Percentiles rank a stretch among this genome's conserved stretches.
These are phyloP conservation scores for Erpetoichthys calabaricus DNA, from an alignment of 2,797 vertebrate genomes.

Conservation along the genomic window DNA sequence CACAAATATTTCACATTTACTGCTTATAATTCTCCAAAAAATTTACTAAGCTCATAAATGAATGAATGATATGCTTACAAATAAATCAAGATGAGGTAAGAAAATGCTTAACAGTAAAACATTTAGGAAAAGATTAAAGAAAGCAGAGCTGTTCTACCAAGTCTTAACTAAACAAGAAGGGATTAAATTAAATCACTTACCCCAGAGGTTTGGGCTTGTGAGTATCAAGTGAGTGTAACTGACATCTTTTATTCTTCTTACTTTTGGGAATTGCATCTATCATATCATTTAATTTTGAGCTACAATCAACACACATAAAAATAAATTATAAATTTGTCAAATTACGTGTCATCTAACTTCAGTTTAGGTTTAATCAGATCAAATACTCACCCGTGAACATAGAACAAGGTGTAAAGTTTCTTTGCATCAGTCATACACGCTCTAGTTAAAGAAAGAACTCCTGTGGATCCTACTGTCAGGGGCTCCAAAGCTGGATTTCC, in stretches of 20 bases:
- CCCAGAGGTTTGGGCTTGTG: conserved; percentile 94
- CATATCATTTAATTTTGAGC: conserved; percentile 87
- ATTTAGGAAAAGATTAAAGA: too few relatives aligned
- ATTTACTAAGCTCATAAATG: too few relatives aligned
- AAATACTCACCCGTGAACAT: conserved; percentile 77
- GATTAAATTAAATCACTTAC: conserved; percentile 50
- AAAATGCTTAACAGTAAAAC: too few relatives aligned
- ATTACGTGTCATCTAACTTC: background rate
- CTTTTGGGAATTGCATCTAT: conserved; percentile 97
- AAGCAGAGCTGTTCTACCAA: background rate
- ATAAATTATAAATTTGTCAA: background rate
- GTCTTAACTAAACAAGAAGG: conserved; percentile 15
- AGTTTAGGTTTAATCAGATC: background rate
- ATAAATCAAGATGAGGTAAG: too few relatives aligned
- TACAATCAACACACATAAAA: conserved; percentile 24
- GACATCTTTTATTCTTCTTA: conserved; percentile 97
- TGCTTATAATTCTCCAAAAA: too few relatives aligned
- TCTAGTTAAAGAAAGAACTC: conserved; percentile 76
- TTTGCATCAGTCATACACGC: conserved; percentile 77
- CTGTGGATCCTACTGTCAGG: conserved; percentile 75
- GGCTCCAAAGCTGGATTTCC: conserved; percentile 86
- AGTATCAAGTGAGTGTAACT: conserved; percentile 91
- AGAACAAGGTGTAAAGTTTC: conserved; percentile 87
- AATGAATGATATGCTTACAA: too few relatives aligned
- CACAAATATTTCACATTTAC: too few relatives aligned